Evolutionary conservation across 2,888 invertebrate species (phyloP).

Genomic region (Eupithecia insigniata): DNA sequence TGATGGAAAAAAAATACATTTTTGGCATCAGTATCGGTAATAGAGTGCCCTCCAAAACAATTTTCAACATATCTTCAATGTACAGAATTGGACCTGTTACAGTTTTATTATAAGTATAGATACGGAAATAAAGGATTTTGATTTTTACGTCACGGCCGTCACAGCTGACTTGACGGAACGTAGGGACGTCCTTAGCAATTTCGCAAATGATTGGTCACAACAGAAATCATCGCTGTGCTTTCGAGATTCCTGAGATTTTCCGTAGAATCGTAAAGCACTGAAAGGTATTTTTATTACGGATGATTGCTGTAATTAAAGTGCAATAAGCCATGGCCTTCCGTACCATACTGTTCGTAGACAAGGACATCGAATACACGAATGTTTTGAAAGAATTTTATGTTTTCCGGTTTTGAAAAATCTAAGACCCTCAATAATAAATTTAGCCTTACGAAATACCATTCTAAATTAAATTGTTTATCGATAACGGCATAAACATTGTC

Average conservation of each 20-base stretch:
- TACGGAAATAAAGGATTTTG: too few species aligned
- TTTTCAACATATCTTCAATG: too few species aligned
- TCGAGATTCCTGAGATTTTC: slow-evolving; percentile 18
- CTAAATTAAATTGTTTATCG: neutral
- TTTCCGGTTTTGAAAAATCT: slow-evolving; percentile 21
- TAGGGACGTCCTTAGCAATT: neutral
- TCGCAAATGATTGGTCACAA: slow-evolving; percentile 2
- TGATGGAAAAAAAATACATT: too few species aligned
- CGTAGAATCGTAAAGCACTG: slow-evolving; percentile 9
- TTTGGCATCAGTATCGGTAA: too few species aligned
- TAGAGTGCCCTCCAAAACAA: too few species aligned
- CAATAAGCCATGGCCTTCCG: slow-evolving; percentile 19
- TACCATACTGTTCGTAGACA: slow-evolving; percentile 17
- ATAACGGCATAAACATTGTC: neutral
- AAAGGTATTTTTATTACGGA: slow-evolving; percentile 27
- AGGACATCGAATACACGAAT: slow-evolving; percentile 29
- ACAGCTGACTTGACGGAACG: too few species aligned
- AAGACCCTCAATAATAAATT: neutral
- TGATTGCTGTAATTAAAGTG: slow-evolving; percentile 26
- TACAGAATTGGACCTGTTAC: too few species aligned
- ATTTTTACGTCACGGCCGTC: too few species aligned
- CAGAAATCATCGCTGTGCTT: neutral
- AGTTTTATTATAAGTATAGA: too few species aligned
- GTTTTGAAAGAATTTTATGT: slow-evolving; percentile 13
- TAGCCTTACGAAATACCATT: neutral